A percentile compares a stretch with the other conserved stretches of the same genome.
phyloP scores from a whole-genome alignment of 2,113 vertebrate genomes.

The Anhinga rufa region DNA sequence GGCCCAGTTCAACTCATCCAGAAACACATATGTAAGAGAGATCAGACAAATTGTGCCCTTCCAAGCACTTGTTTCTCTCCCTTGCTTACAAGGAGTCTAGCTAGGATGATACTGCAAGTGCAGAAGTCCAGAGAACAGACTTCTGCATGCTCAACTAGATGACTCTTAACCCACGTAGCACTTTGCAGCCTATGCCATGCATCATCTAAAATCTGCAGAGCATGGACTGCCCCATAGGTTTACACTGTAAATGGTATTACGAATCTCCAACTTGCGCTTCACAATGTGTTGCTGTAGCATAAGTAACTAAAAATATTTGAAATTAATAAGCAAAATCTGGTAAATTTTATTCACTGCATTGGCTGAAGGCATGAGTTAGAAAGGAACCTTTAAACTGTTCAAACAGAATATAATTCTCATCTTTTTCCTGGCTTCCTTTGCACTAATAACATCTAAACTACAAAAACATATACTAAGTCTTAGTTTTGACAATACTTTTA shows the following conservation, averaged over 20 bases:
- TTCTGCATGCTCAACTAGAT: not conserved
- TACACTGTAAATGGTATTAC: not conserved
- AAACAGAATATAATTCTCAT: not conserved
- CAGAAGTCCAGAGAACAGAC: not conserved
- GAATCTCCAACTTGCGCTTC: not conserved
- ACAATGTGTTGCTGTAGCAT: not conserved
- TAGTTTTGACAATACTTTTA: not conserved
- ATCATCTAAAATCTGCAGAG: not conserved
- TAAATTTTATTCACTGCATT: not conserved
- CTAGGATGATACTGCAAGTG: not conserved
- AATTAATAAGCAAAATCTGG: not conserved
- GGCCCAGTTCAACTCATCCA: not conserved
- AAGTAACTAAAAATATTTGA: not conserved
- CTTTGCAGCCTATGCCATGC: not conserved
- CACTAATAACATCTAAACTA: not conserved
- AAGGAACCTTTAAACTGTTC: not conserved
- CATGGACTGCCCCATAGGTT: fast-evolving
- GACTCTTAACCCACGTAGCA: fast-evolving
- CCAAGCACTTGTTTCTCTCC: not conserved
- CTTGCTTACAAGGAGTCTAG: not conserved
- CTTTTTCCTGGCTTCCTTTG: not conserved
- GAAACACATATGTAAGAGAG: not conserved
- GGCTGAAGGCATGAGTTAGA: not conserved
- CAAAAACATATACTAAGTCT: not conserved
- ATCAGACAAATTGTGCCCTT: not conserved